phyloP scores from a whole-genome alignment of 2,113 vertebrate genomes.

The Salvelinus namaycush region DNA sequence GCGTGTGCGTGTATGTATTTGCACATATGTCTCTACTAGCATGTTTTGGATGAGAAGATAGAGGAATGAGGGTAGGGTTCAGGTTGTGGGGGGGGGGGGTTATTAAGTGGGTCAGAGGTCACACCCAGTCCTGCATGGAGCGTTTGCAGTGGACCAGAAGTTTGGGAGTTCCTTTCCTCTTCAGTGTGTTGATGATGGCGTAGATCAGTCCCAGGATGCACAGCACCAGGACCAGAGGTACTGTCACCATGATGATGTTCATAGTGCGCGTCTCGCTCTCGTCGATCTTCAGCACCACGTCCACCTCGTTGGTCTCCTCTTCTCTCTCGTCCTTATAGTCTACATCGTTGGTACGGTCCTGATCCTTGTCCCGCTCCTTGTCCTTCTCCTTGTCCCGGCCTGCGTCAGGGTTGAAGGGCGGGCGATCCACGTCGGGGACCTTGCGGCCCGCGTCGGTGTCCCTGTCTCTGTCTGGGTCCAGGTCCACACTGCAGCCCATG shows the following conservation, averaged over 20 bases:
- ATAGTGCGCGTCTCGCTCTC: slow-evolving; percentile 86
- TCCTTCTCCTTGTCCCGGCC: slow-evolving; percentile 62
- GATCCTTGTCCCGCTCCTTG: slow-evolving; percentile 43
- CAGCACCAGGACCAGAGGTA: slow-evolving; percentile 89
- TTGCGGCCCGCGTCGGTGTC: slow-evolving; percentile 66
- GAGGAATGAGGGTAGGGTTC: slow-evolving; percentile 18
- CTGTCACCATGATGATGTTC: slow-evolving; percentile 89
- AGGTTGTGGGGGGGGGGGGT: slow-evolving; percentile 31
- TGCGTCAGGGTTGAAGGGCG: slow-evolving; percentile 81
- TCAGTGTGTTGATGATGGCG: slow-evolving; percentile 89
- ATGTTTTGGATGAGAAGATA: slow-evolving; percentile 36
- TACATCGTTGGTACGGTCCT: slow-evolving; percentile 37
- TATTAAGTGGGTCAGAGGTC: slow-evolving; percentile 51
- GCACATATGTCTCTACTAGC: slow-evolving; percentile 43
- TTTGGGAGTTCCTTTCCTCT: slow-evolving; percentile 89
- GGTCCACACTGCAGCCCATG: slow-evolving; percentile 90
- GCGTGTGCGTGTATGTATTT: slow-evolving; percentile 21
- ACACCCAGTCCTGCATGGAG: slow-evolving; percentile 97
- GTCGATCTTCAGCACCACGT: slow-evolving; percentile 91
- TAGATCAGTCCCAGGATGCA: slow-evolving; percentile 90
- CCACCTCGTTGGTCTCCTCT: slow-evolving; percentile 81
- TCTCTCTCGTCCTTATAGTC: slow-evolving; percentile 63
- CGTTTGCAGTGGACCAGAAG: slow-evolving; percentile 95
- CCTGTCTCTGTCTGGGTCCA: slow-evolving; percentile 52
- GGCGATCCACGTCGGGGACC: slow-evolving; percentile 78